phyloP scores from a whole-genome alignment of 2,113 vertebrate species.

The Emydura subglobosa region DNA sequence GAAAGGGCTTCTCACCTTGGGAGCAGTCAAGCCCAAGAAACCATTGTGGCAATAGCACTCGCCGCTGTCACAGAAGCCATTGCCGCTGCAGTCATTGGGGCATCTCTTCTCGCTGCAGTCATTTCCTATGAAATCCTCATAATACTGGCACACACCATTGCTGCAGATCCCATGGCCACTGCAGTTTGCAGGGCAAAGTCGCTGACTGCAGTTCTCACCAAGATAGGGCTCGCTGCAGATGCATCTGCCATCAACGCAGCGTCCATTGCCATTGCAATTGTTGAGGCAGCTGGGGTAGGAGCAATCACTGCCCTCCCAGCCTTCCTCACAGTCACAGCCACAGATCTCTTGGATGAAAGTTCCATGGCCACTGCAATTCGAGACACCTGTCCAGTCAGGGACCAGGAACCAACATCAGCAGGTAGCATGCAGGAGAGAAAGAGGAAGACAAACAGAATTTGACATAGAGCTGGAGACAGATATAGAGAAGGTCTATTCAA shows the following conservation, averaged over 20 bases:
- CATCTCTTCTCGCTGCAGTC: constrained; percentile 86
- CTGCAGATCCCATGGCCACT: constrained; percentile 85
- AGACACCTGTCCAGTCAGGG: constrained; percentile 59
- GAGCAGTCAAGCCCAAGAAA: constrained; percentile 87
- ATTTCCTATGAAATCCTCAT: constrained; percentile 77
- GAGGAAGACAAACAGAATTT: background rate
- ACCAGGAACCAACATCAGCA: background rate
- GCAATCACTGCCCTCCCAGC: constrained; percentile 88
- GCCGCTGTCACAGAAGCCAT: constrained; percentile 87
- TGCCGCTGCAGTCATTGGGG: constrained; percentile 81
- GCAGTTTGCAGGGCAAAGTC: constrained; percentile 83
- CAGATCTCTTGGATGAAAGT: constrained; percentile 79
- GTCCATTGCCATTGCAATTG: constrained; percentile 84
- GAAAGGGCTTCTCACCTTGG: constrained; percentile 76
- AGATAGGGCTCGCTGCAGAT: constrained; percentile 82
- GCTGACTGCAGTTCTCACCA: constrained; percentile 82
- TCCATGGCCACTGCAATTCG: constrained; percentile 83
- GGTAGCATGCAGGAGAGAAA: background rate
- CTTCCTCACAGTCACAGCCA: constrained; percentile 84
- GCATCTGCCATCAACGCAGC: constrained; percentile 82
- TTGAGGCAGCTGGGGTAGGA: constrained; percentile 84
- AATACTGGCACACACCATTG: constrained; percentile 84
- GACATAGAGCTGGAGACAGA: background rate
- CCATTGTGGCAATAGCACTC: constrained; percentile 87
- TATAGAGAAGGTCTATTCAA: background rate